Conservation (phyloP, 2,888 invertebrate genomes). For the Ophion slaviceki region DNA sequence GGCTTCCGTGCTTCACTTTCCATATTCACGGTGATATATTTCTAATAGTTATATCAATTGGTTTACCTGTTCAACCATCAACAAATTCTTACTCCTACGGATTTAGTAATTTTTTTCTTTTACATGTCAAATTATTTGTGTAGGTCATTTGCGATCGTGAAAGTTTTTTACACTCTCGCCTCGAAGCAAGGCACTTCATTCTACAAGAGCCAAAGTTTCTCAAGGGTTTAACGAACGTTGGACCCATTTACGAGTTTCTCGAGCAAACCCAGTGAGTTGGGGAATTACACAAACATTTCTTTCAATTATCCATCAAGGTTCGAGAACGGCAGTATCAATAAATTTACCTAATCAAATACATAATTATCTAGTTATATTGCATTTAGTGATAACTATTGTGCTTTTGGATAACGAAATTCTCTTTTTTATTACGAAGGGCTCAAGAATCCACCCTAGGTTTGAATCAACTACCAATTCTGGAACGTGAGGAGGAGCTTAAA, state of each 20-base stretch:
- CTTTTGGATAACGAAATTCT: too few relatives aligned
- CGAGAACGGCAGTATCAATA: too few relatives aligned
- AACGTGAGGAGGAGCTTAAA: slow-evolving; percentile 83
- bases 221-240: slow-evolving; percentile 87
- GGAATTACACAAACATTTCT: slow-evolving; percentile 41
- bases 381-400: too few relatives aligned
- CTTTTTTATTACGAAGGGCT: slow-evolving; percentile 47
- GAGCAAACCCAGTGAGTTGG: slow-evolving; percentile 79
- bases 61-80: background rate
- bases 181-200: slow-evolving; percentile 86
- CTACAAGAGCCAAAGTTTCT: slow-evolving; percentile 85
- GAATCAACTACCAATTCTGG: slow-evolving; percentile 84
- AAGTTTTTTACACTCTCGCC: slow-evolving; percentile 87
- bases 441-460: slow-evolving; percentile 68
- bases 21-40: too few relatives aligned
- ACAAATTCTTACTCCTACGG: background rate
- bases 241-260: slow-evolving; percentile 87
- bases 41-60: too few relatives aligned
- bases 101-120: background rate
- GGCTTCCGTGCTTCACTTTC: too few relatives aligned
- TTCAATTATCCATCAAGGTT: background rate
- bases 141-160: slow-evolving; percentile 86
- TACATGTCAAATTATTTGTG: too few relatives aligned
- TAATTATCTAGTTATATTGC: too few relatives aligned
- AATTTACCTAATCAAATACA: too few relatives aligned